These are phyloP conservation scores for Papilio helenus DNA, from an alignment of 1,140 invertebrate genomes.

Conservation along the genomic window DNA sequence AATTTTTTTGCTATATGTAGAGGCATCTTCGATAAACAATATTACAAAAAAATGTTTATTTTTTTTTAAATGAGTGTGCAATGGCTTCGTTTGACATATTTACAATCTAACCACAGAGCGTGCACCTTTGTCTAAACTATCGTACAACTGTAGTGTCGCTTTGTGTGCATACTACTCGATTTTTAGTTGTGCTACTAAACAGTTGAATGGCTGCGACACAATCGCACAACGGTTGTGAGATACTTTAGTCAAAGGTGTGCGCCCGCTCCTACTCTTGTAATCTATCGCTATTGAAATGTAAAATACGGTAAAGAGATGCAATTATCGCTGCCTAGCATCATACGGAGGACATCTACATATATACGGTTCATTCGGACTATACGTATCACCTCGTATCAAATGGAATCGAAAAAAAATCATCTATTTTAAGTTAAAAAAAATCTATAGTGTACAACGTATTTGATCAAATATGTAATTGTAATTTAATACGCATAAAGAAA, in stretches of 20 bases:
- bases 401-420: slow-evolving; percentile 12
- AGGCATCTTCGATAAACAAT: no score
- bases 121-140: no score
- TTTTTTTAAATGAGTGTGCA: neutral
- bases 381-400: slow-evolving; percentile 49
- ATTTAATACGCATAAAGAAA: no score
- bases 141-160: no score
- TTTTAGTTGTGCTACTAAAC: no score
- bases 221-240: no score
- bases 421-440: neutral
- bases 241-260: no score
- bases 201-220: no score
- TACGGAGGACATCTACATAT: slow-evolving; percentile 45
- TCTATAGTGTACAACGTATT: neutral
- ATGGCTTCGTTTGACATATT: slow-evolving; percentile 21
- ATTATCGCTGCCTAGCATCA: slow-evolving; percentile 70
- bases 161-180: no score
- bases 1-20: no score
- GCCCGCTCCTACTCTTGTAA: neutral
- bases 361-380: slow-evolving; percentile 59
- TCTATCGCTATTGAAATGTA: slow-evolving; percentile 70
- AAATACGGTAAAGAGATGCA: slow-evolving; percentile 79
- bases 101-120: neutral
- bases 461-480: no score
- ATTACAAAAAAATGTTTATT: no score